These are phyloP conservation scores for Mylabris sibirica DNA, from an alignment of 2,888 invertebrate species.

Conservation along the genomic window DNA sequence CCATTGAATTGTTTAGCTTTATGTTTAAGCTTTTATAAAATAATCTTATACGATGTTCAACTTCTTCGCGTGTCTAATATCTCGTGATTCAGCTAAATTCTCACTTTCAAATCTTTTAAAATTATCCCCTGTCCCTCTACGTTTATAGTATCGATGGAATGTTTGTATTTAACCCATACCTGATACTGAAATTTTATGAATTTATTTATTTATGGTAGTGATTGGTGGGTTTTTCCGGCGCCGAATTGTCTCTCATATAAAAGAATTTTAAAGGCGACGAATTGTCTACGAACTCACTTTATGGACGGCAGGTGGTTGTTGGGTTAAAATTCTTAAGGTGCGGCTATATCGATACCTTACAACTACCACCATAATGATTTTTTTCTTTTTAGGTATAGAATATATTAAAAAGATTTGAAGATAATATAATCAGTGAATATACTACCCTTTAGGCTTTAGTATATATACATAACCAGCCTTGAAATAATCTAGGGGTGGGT, in stretches of 20 bases:
- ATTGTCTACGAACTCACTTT: slow-evolving; percentile 3
- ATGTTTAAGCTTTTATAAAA: slow-evolving; percentile 1
- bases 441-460: neutral
- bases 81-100: slow-evolving; percentile 51
- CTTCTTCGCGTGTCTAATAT: slow-evolving; percentile 49
- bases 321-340: neutral
- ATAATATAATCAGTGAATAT: neutral
- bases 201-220: neutral
- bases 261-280: neutral
- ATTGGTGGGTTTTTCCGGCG: neutral
- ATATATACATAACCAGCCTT: neutral
- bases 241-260: neutral
- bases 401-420: neutral
- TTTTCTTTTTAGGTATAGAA: neutral
- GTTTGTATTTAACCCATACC: neutral
- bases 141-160: neutral
- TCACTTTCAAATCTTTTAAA: neutral
- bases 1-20: slow-evolving; percentile 58
- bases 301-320: slow-evolving; percentile 8
- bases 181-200: neutral
- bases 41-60: slow-evolving; percentile 46
- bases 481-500: slow-evolving; percentile 7
- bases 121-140: neutral
- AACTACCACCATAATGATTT: neutral
- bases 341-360: too few relatives aligned